Percentiles rank a stretch among this genome's conserved stretches.
phyloP scores from a whole-genome alignment of 1,140 invertebrate species.

The Tachypleus tridentatus region DNA sequence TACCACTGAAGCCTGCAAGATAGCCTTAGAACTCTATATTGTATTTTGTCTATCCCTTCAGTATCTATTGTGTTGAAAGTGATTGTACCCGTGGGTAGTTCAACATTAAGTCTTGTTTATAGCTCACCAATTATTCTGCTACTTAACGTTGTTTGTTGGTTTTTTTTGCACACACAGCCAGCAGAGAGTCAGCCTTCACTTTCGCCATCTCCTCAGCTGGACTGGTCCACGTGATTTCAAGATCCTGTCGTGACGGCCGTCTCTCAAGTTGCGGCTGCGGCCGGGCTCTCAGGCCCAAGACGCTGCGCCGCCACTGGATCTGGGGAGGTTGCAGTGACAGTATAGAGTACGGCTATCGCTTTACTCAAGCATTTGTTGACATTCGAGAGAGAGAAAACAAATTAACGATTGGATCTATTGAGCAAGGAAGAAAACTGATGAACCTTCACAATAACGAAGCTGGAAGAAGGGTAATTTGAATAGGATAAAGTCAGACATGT shows the following conservation, averaged over 20 bases:
- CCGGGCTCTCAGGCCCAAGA: conserved; percentile 32
- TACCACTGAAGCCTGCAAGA: too few species aligned
- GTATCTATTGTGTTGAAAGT: too few species aligned
- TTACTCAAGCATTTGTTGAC: conserved; percentile 84
- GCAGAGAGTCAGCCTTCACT: conserved; percentile 78
- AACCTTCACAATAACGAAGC: conserved; percentile 28
- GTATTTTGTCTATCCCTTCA: too few species aligned
- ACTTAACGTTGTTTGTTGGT: too few species aligned
- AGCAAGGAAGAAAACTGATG: conserved; percentile 69
- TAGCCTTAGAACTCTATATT: too few species aligned
- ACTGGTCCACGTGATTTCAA: conserved; percentile 67
- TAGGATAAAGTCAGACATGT: conserved; percentile 36
- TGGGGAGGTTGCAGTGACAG: conserved; percentile 63
- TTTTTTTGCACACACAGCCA: conserved; percentile 44
- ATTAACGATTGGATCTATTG: conserved; percentile 50
- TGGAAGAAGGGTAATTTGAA: conserved; percentile 45
- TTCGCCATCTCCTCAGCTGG: conserved; percentile 78
- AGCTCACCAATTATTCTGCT: too few species aligned
- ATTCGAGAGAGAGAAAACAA: conserved; percentile 57
- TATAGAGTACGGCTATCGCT: conserved; percentile 82
- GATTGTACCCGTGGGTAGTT: too few species aligned
- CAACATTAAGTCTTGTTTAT: too few species aligned
- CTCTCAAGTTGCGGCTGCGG: conserved; percentile 79
- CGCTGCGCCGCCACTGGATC: conserved; percentile 39
- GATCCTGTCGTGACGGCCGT: conserved; percentile 76